Evolutionary conservation across 2,797 vertebrate genomes (phyloP).

Genomic region (Orestias chungarensis): DNA sequence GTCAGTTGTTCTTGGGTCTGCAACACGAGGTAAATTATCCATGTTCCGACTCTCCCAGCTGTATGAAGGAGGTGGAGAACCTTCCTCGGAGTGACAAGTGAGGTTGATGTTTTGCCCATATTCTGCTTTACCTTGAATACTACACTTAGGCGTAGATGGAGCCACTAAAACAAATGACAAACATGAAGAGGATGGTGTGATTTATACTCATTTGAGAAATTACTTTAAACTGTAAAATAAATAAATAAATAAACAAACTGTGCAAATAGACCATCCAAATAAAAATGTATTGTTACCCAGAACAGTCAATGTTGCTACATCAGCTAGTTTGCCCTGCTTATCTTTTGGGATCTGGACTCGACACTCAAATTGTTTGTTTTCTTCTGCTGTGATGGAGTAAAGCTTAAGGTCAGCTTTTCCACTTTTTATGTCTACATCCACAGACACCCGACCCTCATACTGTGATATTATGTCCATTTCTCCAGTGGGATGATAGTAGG

Average conservation of each 20-base stretch:
- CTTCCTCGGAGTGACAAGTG: constrained; percentile 86
- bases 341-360: constrained; percentile 32
- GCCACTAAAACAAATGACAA: constrained; percentile 75
- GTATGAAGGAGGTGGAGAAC: constrained; percentile 85
- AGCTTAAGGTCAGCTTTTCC: constrained; percentile 65
- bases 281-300: constrained; percentile 75
- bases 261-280: not conserved
- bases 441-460: constrained; percentile 19
- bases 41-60: constrained; percentile 79
- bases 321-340: not conserved
- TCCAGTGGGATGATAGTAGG: rapidly evolving
- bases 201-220: not conserved
- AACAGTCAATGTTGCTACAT: constrained; percentile 55
- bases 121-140: constrained; percentile 77
- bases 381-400: constrained; percentile 25
- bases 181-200: not conserved
- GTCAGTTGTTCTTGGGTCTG: constrained; percentile 44
- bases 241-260: not conserved
- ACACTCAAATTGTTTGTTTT: constrained; percentile 67
- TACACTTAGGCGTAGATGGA: constrained; percentile 85
- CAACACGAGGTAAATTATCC: not conserved
- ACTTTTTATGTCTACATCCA: not conserved
- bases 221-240: not conserved
- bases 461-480: rapidly evolving
- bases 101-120: constrained; percentile 85